phyloP scores from a whole-genome alignment of 2,888 invertebrate genomes.

The Pomacea canaliculata region DNA sequence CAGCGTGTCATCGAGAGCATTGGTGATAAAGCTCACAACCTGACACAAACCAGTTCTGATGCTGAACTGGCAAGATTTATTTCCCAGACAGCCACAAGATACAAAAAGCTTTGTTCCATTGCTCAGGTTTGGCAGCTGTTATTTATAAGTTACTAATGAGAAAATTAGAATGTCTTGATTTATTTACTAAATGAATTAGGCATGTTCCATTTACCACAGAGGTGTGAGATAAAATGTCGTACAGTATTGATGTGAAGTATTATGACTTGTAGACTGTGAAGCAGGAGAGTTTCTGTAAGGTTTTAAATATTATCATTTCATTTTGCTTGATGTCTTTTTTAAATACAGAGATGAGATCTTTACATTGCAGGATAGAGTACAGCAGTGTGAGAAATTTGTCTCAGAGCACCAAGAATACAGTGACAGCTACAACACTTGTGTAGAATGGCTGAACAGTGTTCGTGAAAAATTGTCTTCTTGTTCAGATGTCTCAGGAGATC shows the following conservation, averaged over 20 bases:
- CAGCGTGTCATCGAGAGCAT: conserved; percentile 91
- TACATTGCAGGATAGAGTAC: conserved; percentile 58
- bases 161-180: too few relatives aligned
- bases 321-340: too few relatives aligned
- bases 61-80: conserved; percentile 56
- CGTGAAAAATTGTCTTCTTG: conserved; percentile 88
- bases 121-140: conserved; percentile 48
- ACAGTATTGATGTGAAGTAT: neutral
- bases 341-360: too few relatives aligned
- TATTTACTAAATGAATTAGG: neutral
- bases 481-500: conserved; percentile 88
- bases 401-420: conserved; percentile 83
- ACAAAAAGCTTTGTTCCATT: conserved; percentile 55
- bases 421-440: conserved; percentile 58
- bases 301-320: too few relatives aligned
- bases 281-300: too few relatives aligned
- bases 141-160: too few relatives aligned
- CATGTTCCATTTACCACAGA: neutral
- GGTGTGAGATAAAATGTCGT: neutral
- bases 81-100: conserved; percentile 52
- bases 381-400: conserved; percentile 87
- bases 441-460: conserved; percentile 83
- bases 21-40: conserved; percentile 85
- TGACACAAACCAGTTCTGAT: conserved; percentile 77
- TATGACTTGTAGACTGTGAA: too few relatives aligned